phyloP scores from a whole-genome alignment of 37 sponge, comb jelly and placozoan species.

The Tethya wilhelma region DNA sequence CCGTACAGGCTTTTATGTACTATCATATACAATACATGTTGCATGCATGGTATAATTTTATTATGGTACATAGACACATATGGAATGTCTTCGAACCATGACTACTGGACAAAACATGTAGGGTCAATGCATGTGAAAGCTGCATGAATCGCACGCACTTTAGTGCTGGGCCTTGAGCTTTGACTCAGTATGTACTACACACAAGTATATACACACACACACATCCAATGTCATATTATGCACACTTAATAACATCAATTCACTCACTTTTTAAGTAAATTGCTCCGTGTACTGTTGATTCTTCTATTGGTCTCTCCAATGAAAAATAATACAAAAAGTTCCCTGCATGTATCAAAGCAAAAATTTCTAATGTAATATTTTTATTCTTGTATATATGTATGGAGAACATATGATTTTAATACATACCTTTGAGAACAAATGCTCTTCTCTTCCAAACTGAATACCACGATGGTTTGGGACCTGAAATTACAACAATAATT shows the following conservation, averaged over 20 bases:
- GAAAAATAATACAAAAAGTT: conserved; percentile 67
- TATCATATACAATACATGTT: no score
- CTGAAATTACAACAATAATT: conserved; percentile 11
- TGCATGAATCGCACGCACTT: no score
- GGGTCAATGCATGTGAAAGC: no score
- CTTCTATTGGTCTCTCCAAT: background rate
- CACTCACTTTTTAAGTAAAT: conserved; percentile 64
- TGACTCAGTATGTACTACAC: no score
- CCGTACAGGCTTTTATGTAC: no score
- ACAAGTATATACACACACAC: no score
- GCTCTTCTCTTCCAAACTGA: conserved; percentile 56
- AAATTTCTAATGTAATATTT: background rate
- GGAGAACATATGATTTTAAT: background rate
- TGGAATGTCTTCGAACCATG: no score
- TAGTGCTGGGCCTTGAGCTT: no score
- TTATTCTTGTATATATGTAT: background rate
- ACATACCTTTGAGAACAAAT: conserved; percentile 60
- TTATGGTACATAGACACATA: no score
- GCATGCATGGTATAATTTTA: no score
- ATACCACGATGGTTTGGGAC: conserved; percentile 62
- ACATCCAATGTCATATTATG: no score
- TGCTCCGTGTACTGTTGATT: conserved; percentile 48
- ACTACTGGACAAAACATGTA: no score
- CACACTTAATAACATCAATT: background rate
- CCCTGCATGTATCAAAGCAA: conserved; percentile 20